Percentiles rank a stretch among this genome's conserved stretches.
These are phyloP conservation scores for Discoglossus pictus DNA, from an alignment of 2,797 vertebrate genomes.

Conservation along the genomic window DNA sequence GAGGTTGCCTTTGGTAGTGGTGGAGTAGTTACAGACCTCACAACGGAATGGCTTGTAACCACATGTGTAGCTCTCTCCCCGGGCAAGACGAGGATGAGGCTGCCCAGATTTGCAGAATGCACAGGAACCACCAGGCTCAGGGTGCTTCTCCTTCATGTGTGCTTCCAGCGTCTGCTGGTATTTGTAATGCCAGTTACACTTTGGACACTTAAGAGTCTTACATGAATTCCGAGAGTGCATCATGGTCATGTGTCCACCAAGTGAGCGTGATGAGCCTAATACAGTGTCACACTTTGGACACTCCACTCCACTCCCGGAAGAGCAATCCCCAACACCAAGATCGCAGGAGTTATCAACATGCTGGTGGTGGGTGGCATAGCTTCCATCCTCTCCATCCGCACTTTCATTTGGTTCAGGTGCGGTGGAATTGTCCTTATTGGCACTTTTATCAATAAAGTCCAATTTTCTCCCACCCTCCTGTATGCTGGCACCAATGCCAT, in stretches of 20 bases:
- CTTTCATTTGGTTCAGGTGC: slow-evolving; percentile 99
- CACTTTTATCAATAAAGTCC: slow-evolving; percentile 94
- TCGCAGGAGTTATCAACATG: slow-evolving; percentile 87
- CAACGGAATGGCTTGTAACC: slow-evolving; percentile 99
- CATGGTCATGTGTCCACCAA: slow-evolving; percentile 99
- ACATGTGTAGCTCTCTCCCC: slow-evolving; percentile 98
- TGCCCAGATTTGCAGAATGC: slow-evolving; percentile 94
- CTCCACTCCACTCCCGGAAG: slow-evolving; percentile 91
- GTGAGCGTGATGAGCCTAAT: slow-evolving; percentile 92
- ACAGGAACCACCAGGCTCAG: slow-evolving; percentile 92
- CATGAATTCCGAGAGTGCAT: slow-evolving; percentile 99
- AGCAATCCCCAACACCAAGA: slow-evolving; percentile 87
- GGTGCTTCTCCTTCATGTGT: slow-evolving; percentile 99
- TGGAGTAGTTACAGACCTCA: slow-evolving; percentile 99
- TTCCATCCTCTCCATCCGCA: slow-evolving; percentile 92
- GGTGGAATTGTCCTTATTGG: slow-evolving; percentile 99
- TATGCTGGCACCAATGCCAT: slow-evolving; percentile 77
- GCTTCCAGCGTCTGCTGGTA: slow-evolving; percentile 99
- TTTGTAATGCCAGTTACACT: slow-evolving; percentile 99
- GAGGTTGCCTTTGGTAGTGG: slow-evolving; percentile 98
- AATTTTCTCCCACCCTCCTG: slow-evolving; percentile 89
- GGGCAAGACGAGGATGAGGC: slow-evolving; percentile 93
- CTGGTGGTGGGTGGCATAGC: slow-evolving; percentile 84
- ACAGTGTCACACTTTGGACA: slow-evolving; percentile 98
- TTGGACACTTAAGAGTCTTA: slow-evolving; percentile 99